Evolutionary conservation across 2,888 invertebrate genomes (phyloP), one percentile per base, ranked within the genome.

Genomic region (Aelia acuminata): DNA sequence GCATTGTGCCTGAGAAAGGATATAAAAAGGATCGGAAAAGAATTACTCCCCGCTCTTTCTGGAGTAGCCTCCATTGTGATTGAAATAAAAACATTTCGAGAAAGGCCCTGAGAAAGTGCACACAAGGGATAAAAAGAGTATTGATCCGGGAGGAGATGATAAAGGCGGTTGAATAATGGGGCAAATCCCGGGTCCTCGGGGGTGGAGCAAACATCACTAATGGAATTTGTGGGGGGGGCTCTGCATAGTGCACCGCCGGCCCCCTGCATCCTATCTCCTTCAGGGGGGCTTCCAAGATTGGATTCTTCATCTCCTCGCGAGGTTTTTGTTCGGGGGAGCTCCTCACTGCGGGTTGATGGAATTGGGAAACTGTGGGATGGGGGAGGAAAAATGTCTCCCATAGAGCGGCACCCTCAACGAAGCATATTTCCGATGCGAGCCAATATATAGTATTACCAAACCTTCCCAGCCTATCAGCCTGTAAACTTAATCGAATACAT

Each of bases 61-160:
- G 35, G 63, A 70, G 63, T 70, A 70, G 63, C 31, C 31, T 70
- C 63, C 63, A 70, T 70, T 70, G 63, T 43, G 43, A 43, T 80
- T 22, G 80, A 47, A 47, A 47, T 43, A 47, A 80, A 80, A 80
- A 80, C 80, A 80, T 80, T 80, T 80, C 43, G 18, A 70, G 87
- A 39, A 85, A 57, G 70, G 70, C 48, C 63, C 87, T 87, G 87
- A 87, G 87, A 87, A 87, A 87, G 70, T 47, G 87, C 87, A 63
- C 87, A 87, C 63, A 87, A 87, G 87, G 87, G 57, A 87, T 70
- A 87, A 87, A 87, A 70, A 87, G 87, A 70, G 87, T 87, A 87
- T 87, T 87, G 87, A 87, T 87, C 86, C 57, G 87, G 48, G 31
- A 43, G 87, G 87, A 80, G 87, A 87, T 87, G 87, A 87, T 87